Evolutionary conservation across 2,797 vertebrate genomes (phyloP).

Genomic region (Centropyge bicolor): DNA sequence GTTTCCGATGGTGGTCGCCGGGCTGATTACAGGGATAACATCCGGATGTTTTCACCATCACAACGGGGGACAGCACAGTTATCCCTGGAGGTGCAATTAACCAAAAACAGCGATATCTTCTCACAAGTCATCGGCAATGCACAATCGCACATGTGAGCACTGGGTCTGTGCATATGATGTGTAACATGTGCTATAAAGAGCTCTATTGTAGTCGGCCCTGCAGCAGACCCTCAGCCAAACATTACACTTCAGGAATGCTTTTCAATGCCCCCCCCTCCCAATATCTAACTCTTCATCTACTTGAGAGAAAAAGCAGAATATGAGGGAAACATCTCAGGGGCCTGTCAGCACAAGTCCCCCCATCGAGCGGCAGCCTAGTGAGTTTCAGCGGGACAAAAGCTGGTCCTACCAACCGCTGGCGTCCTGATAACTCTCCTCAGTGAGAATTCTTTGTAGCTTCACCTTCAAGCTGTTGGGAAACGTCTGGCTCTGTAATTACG

Average conservation of each 20-base stretch:
- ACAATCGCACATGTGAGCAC: conserved; percentile 21
- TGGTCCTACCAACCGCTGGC: conserved; percentile 25
- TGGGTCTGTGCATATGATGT: conserved; percentile 35
- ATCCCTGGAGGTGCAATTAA: conserved; percentile 39
- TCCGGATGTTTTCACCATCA: conserved; percentile 51
- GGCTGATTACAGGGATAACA: conserved; percentile 54
- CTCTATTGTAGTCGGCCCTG: conserved; percentile 62
- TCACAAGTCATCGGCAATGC: not conserved
- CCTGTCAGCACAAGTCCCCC: conserved; percentile 61
- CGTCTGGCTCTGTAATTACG: conserved; percentile 75
- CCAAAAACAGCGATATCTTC: conserved; percentile 24
- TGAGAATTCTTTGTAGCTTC: conserved; percentile 47
- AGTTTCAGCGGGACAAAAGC: conserved; percentile 52
- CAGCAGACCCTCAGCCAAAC: conserved; percentile 52
- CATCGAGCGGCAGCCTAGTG: conserved; percentile 25
- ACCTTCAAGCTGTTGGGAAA: conserved; percentile 68
- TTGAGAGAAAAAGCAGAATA: conserved; percentile 41
- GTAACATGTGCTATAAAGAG: conserved; percentile 38
- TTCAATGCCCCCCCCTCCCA: conserved; percentile 48
- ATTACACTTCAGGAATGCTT: conserved; percentile 68
- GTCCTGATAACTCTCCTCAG: conserved; percentile 44
- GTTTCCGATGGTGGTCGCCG: conserved; percentile 46
- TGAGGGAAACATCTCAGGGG: conserved; percentile 26
- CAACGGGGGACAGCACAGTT: conserved; percentile 40
- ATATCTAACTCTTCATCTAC: conserved; percentile 55